A percentile compares a stretch with the other conserved stretches of the same genome.
Conservation (phyloP, 2,113 vertebrate species). For the Chaenocephalus aceratus region DNA sequence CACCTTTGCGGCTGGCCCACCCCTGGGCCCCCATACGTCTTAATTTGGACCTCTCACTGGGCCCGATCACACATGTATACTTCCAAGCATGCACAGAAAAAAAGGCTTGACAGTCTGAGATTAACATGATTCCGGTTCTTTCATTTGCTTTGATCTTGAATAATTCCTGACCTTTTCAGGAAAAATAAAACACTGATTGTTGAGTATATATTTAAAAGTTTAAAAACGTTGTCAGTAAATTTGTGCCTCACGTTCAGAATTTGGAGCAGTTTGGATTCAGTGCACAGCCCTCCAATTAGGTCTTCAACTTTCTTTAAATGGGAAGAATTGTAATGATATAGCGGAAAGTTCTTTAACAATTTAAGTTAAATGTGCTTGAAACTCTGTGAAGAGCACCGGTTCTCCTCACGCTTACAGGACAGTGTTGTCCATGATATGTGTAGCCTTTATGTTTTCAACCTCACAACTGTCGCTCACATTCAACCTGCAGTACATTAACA, state of each 20-base stretch:
- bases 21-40: slow-evolving; percentile 49
- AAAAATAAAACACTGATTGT: neutral
- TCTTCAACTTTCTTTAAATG: too few relatives aligned
- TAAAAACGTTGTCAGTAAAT: neutral
- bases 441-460: too few relatives aligned
- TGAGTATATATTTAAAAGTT: neutral
- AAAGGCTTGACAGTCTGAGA: slow-evolving; percentile 6
- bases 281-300: too few relatives aligned
- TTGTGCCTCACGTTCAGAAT: neutral
- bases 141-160: slow-evolving; percentile 1
- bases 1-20: slow-evolving; percentile 49
- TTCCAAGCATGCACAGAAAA: slow-evolving; percentile 4
- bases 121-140: slow-evolving; percentile 14
- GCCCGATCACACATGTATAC: slow-evolving; percentile 27
- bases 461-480: too few relatives aligned
- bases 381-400: too few relatives aligned
- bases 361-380: too few relatives aligned
- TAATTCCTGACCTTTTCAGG: neutral
- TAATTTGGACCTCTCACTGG: slow-evolving; percentile 53
- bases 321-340: too few relatives aligned
- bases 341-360: too few relatives aligned
- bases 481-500: too few relatives aligned
- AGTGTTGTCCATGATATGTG: too few relatives aligned
- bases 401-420: too few relatives aligned
- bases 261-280: neutral